A percentile compares a stretch with the other conserved stretches of the same genome.
Evolutionary conservation across 2,888 invertebrate genomes (phyloP).

Genomic region (Calameuta filiformis): DNA sequence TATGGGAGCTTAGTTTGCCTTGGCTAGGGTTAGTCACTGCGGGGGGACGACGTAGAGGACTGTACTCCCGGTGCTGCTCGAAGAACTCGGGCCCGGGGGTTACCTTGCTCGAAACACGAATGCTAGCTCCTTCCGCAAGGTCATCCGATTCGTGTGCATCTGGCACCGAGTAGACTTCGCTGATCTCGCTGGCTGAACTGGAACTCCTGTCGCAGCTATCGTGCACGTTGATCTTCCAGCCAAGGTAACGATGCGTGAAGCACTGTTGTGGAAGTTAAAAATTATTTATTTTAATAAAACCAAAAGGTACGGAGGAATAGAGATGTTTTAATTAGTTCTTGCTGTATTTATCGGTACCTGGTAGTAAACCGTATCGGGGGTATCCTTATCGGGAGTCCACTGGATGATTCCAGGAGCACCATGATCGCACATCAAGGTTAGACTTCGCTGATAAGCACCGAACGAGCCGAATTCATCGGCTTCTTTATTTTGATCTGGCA

Average conservation of each 20-base stretch:
- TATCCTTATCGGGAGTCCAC: slow-evolving; percentile 87
- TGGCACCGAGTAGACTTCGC: slow-evolving; percentile 69
- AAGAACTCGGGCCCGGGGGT: slow-evolving; percentile 56
- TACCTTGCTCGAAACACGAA: slow-evolving; percentile 60
- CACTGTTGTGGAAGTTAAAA: slow-evolving; percentile 73
- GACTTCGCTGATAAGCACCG: slow-evolving; percentile 88
- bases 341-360: slow-evolving; percentile 71
- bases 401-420: slow-evolving; percentile 87
- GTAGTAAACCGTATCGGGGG: slow-evolving; percentile 93
- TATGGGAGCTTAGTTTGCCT: neutral
- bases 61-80: slow-evolving; percentile 39
- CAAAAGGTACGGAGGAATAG: neutral
- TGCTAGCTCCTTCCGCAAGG: slow-evolving; percentile 53
- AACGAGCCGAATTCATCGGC: slow-evolving; percentile 89
- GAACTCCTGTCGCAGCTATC: slow-evolving; percentile 78
- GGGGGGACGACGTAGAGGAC: slow-evolving; percentile 1
- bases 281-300: neutral
- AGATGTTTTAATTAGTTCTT: neutral
- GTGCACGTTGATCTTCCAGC: slow-evolving; percentile 94
- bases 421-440: slow-evolving; percentile 84
- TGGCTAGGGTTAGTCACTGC: slow-evolving; percentile 16
- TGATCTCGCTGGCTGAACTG: slow-evolving; percentile 70
- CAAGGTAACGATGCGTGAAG: slow-evolving; percentile 91
- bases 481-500: slow-evolving; percentile 78
- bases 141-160: slow-evolving; percentile 56